Conservation (phyloP, 2,113 vertebrate genomes). For the Odobenus rosmarus region DNA sequence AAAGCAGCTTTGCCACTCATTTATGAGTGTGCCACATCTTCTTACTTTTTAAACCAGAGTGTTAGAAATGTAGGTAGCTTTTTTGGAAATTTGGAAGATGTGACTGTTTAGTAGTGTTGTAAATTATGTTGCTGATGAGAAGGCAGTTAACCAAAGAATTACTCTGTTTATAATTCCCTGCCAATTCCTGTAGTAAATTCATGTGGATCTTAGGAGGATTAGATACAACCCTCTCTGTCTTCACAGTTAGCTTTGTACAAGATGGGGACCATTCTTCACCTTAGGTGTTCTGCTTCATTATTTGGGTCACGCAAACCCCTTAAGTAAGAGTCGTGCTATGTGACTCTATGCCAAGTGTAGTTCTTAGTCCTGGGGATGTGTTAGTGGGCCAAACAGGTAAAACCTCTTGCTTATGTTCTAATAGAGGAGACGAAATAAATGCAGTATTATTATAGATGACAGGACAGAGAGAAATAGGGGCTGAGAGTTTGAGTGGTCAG, state of each 20-base stretch:
- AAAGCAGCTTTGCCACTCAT: not conserved
- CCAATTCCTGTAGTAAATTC: not conserved
- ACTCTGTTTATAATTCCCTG: not conserved
- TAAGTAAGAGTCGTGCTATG: not conserved
- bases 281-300: not conserved
- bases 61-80: not conserved
- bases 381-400: not conserved
- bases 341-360: not conserved
- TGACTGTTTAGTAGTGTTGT: not conserved
- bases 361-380: not conserved
- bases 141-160: not conserved
- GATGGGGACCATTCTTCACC: not conserved
- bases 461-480: not conserved
- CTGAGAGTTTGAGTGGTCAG: not conserved
- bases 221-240: not conserved
- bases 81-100: not conserved
- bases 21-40: not conserved
- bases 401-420: not conserved
- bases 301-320: not conserved
- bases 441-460: not conserved
- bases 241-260: not conserved
- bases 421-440: not conserved
- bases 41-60: not conserved
- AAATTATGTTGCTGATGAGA: not conserved
- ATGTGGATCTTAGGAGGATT: not conserved